A percentile compares a stretch with the other conserved stretches of the same genome.
Evolutionary conservation across 2,113 vertebrate genomes (phyloP).

Genomic region (Ailuropoda melanoleuca): DNA sequence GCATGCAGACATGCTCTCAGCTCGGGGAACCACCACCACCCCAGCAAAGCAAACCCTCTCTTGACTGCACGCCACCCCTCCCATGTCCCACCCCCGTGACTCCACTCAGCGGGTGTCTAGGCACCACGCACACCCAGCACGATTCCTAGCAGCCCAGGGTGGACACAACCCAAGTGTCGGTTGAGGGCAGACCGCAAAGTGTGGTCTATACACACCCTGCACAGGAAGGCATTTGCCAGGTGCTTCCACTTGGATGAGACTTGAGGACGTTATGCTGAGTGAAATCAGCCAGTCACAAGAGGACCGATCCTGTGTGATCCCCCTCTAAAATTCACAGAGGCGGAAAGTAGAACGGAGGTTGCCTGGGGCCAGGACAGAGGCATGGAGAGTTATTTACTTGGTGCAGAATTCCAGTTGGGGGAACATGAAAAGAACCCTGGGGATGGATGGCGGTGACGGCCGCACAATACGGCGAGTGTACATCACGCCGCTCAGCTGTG

Average conservation of each 20-base stretch:
- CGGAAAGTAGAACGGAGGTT: not conserved
- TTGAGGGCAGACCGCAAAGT: not conserved
- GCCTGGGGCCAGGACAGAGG: not conserved
- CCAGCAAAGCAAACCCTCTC: not conserved
- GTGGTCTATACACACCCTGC: not conserved
- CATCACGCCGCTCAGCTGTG: not conserved
- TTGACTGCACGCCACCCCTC: not conserved
- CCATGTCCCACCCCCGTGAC: not conserved
- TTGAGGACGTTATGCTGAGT: not conserved
- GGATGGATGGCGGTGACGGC: not conserved
- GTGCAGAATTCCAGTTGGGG: not conserved
- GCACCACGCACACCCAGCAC: fast-evolving
- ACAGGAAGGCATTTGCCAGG: not conserved
- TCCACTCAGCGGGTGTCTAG: not conserved
- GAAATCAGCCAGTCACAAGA: not conserved
- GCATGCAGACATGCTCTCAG: not conserved
- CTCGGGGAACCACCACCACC: not conserved
- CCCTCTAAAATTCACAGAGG: not conserved
- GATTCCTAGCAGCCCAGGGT: not conserved
- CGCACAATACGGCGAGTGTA: fast-evolving
- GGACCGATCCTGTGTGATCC: not conserved
- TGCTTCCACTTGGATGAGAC: not conserved
- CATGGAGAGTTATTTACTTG: not conserved
- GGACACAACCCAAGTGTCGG: not conserved
- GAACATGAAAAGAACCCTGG: not conserved